Conservation (phyloP, 2,797 vertebrate species). For the Remorina albescens region DNA sequence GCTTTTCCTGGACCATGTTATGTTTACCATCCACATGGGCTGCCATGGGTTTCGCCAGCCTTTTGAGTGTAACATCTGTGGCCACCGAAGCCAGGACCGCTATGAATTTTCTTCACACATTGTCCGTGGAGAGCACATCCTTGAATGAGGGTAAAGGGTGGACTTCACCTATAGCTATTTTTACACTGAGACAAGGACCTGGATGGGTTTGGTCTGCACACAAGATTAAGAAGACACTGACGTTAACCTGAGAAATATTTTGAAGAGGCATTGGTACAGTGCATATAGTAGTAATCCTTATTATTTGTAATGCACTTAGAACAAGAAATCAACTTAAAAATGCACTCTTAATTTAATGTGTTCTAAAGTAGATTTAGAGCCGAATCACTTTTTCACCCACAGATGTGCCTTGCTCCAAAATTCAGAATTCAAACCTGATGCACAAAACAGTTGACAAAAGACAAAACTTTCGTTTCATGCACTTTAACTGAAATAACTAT, state of each 20-base stretch:
- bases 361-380: slow-evolving; percentile 60
- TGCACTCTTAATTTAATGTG: slow-evolving; percentile 74
- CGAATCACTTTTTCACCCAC: slow-evolving; percentile 77
- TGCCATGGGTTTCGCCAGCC: slow-evolving; percentile 98
- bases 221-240: slow-evolving; percentile 27
- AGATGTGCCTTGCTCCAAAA: slow-evolving; percentile 84
- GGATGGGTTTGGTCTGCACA: slow-evolving; percentile 86
- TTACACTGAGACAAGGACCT: slow-evolving; percentile 74
- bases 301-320: slow-evolving; percentile 67
- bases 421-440: slow-evolving; percentile 63
- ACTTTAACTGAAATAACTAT: slow-evolving; percentile 64
- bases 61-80: slow-evolving; percentile 98
- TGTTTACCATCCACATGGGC: slow-evolving; percentile 99
- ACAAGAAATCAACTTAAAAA: slow-evolving; percentile 48
- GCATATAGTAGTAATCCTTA: slow-evolving; percentile 20
- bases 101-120: slow-evolving; percentile 99
- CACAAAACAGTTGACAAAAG: slow-evolving; percentile 62
- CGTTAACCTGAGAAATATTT: slow-evolving; percentile 40
- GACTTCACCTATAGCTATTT: slow-evolving; percentile 46
- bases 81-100: slow-evolving; percentile 96
- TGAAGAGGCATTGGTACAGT: slow-evolving; percentile 49
- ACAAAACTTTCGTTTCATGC: slow-evolving; percentile 53
- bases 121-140: slow-evolving; percentile 94
- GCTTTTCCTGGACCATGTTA: slow-evolving; percentile 98
- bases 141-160: slow-evolving; percentile 78